A percentile compares a stretch with the other conserved stretches of the same genome.
Conservation (phyloP, 2,797 vertebrate species). For the Sphaeramia orbicularis region DNA sequence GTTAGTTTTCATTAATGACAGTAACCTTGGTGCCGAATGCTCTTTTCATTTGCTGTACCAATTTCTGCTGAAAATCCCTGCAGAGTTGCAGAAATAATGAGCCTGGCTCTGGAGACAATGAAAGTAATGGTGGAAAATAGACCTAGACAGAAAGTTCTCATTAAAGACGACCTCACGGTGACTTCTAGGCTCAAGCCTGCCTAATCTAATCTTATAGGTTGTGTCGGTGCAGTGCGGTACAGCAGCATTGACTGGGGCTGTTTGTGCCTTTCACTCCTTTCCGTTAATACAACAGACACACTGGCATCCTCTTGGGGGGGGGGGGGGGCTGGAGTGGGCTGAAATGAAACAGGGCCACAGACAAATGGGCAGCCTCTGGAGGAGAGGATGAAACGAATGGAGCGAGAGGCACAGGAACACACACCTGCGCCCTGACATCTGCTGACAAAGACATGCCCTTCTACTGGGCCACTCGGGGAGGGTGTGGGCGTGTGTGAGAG, state of each 20-base stretch:
- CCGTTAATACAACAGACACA: conserved; percentile 68
- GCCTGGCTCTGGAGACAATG: conserved; percentile 17
- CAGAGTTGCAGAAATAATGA: conserved; percentile 49
- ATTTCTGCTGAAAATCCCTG: neutral
- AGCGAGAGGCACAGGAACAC: conserved; percentile 77
- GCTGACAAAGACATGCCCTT: conserved; percentile 85
- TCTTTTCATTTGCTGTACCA: neutral
- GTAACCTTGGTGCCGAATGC: conserved; percentile 12
- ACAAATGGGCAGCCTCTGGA: conserved; percentile 80
- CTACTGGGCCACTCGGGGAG: conserved; percentile 72
- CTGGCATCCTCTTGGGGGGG: conserved; percentile 60
- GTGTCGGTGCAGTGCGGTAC: conserved; percentile 27
- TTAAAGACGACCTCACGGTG: conserved; percentile 50
- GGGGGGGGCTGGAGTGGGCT: conserved; percentile 58
- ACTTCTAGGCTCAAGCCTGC: conserved; percentile 42
- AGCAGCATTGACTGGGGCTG: conserved; percentile 34
- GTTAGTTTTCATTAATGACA: no score
- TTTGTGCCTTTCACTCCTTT: conserved; percentile 43
- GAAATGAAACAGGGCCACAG: conserved; percentile 81
- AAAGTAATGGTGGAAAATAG: conserved; percentile 29
- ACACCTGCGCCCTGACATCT: conserved; percentile 85
- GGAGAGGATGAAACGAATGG: conserved; percentile 80
- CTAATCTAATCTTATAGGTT: conserved; percentile 57
- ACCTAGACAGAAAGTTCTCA: conserved; percentile 40
- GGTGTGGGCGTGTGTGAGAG: conserved; percentile 32